Conservation (phyloP, 2,888 invertebrate species). For the Mythimna ferrago region DNA sequence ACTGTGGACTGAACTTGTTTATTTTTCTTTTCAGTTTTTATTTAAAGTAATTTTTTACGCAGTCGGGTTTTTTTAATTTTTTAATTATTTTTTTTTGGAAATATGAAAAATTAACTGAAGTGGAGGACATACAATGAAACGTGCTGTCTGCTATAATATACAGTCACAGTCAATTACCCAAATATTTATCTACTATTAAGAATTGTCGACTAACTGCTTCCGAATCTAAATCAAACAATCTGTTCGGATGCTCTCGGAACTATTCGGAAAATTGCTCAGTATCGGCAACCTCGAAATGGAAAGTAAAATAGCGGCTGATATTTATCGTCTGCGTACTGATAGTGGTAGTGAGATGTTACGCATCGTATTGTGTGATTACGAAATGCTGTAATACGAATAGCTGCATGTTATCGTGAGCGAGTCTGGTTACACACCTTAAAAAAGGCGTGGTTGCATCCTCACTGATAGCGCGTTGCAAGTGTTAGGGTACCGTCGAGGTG, state of each 20-base stretch:
- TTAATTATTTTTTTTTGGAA: too few relatives aligned
- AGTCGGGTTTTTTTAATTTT: too few relatives aligned
- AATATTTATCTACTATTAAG: slow-evolving; percentile 13
- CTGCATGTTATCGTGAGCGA: slow-evolving; percentile 53
- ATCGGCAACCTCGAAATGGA: slow-evolving; percentile 24
- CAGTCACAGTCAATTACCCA: background rate
- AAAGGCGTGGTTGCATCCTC: slow-evolving; percentile 65
- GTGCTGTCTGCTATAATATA: background rate
- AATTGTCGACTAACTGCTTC: background rate
- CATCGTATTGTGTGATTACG: slow-evolving; percentile 40
- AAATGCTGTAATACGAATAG: slow-evolving; percentile 36
- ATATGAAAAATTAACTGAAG: background rate
- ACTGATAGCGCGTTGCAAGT: slow-evolving; percentile 46
- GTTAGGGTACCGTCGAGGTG: slow-evolving; percentile 43
- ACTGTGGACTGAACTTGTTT: too few relatives aligned
- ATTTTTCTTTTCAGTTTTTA: too few relatives aligned
- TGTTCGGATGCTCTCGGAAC: slow-evolving; percentile 4
- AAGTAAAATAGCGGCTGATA: slow-evolving; percentile 28
- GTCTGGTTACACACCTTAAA: slow-evolving; percentile 52
- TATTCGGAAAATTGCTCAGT: background rate
- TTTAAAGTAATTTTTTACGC: too few relatives aligned
- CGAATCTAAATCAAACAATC: background rate
- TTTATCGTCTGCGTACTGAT: slow-evolving; percentile 32
- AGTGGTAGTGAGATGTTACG: slow-evolving; percentile 44
- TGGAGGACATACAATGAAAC: background rate